Base-by-base conservation (phyloP, 2,797 vertebrate genomes). In the Clamator glandarius region DNA sequence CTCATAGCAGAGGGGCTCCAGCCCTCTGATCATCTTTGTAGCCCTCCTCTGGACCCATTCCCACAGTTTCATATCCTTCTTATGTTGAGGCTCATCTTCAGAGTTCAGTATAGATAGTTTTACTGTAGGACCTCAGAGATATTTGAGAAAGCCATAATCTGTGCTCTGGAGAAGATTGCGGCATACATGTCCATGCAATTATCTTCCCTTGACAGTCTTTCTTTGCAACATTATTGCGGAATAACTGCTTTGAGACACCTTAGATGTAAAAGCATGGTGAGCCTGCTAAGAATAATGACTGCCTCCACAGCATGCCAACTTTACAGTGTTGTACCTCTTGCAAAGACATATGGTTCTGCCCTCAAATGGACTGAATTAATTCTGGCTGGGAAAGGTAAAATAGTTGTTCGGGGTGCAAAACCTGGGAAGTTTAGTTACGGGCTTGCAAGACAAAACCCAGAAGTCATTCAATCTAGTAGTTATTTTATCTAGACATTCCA, bases 401-500 rank as follows among this genome's bases (percentile, higher is more conserved):
- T n/a, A 8, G 36, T 62, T 50, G 10, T 63, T 36, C 52, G 36
- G 52, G 50, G 16, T 83, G 36, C 33, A 84, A 68, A 84, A 57
- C 6, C 12, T 63, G 35, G 11, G 44, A 61, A 87, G 19, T 29
- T 80, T 36, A 61, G 39, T 74, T 70, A 62, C 4, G 12, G 25
- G 1, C 64, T 69, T 63, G 12, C 72, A 81, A 64, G 66, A 85
- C 54, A 46, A 85, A 93, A 87, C 5, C 52, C 72, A 72, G 33
- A 63, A 92, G 25, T 80, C 73, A 87, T 44, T 73, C 87, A 35
- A 68, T 68, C 18, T 28, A 68, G 64, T 20, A 63, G 12, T 87
- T 91, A 58, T 68, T 94, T 94, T 69, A 91, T 72, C 73, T 85
- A 87, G 89, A 46, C 46, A 29, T 11, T 91, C 50, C 42, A 89